These are phyloP conservation scores for Xiphophorus couchianus DNA, from an alignment of 2,113 vertebrate species.

Conservation along the genomic window DNA sequence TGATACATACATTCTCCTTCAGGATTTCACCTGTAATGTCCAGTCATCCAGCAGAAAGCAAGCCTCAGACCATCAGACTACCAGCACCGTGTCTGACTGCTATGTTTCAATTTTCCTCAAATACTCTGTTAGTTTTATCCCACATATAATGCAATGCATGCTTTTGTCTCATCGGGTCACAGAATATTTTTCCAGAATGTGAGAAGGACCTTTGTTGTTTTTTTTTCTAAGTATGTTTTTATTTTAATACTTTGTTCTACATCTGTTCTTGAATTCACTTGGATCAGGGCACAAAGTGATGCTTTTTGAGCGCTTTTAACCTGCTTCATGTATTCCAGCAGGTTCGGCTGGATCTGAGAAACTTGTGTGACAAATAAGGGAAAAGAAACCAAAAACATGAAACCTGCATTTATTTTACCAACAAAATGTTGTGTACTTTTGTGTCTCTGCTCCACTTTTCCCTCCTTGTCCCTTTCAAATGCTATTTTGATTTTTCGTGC, in stretches of 20 bases:
- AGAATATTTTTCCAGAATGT: neutral
- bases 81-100: no score
- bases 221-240: neutral
- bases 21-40: neutral
- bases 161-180: neutral
- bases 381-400: no score
- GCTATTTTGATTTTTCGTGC: neutral
- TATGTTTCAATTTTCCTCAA: no score
- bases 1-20: neutral
- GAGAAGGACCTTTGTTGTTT: neutral
- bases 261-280: neutral
- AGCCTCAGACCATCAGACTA: no score
- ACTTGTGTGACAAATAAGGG: neutral
- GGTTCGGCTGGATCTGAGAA: neutral
- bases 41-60: no score
- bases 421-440: no score
- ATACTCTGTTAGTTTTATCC: neutral
- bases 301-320: neutral
- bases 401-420: no score
- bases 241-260: neutral
- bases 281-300: neutral
- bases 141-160: neutral
- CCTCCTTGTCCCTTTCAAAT: neutral
- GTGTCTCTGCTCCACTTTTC: no score
- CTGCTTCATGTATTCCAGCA: no score